Percentiles rank a stretch among this genome's conserved stretches.
Evolutionary conservation across 2,888 invertebrate species (phyloP).

Genomic region (Campaea margaritaria): DNA sequence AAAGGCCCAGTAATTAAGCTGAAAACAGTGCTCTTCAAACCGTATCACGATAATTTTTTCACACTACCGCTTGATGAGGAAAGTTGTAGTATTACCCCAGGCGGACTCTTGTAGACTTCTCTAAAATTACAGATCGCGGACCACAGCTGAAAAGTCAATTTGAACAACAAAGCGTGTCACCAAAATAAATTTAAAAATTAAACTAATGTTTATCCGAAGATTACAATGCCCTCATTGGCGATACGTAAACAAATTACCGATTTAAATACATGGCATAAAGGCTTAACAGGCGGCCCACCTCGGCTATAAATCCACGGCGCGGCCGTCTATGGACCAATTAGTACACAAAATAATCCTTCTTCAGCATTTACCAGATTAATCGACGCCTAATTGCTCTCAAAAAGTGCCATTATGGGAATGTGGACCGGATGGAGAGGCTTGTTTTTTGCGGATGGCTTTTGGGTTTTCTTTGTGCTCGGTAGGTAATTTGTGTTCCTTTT

Average conservation of each 20-base stretch:
- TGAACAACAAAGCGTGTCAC: no score
- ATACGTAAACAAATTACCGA: constrained; percentile 28
- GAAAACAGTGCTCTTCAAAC: no score
- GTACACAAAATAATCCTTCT: constrained; percentile 55
- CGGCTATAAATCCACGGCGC: constrained; percentile 47
- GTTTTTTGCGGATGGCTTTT: constrained; percentile 15
- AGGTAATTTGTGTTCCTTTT: constrained; percentile 15
- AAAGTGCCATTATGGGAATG: constrained; percentile 50
- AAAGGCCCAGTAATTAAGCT: no score
- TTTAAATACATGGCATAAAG: constrained; percentile 31
- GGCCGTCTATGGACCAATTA: constrained; percentile 52
- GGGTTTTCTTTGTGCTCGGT: constrained; percentile 10
- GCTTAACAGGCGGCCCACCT: constrained; percentile 42
- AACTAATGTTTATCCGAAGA: not conserved
- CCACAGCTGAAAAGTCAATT: no score
- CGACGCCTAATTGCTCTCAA: constrained; percentile 51
- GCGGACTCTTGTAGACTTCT: no score
- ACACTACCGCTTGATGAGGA: no score
- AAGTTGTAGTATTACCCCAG: no score
- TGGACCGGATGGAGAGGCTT: constrained; percentile 22
- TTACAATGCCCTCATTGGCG: not conserved
- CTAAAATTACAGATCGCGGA: no score
- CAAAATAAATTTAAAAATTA: not conserved
- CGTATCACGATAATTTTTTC: no score
- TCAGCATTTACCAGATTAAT: constrained; percentile 54